Base-by-base conservation (phyloP, 30 jellyfish, hydroid and myxozoan genomes). In the Sanderia malayensis region DNA sequence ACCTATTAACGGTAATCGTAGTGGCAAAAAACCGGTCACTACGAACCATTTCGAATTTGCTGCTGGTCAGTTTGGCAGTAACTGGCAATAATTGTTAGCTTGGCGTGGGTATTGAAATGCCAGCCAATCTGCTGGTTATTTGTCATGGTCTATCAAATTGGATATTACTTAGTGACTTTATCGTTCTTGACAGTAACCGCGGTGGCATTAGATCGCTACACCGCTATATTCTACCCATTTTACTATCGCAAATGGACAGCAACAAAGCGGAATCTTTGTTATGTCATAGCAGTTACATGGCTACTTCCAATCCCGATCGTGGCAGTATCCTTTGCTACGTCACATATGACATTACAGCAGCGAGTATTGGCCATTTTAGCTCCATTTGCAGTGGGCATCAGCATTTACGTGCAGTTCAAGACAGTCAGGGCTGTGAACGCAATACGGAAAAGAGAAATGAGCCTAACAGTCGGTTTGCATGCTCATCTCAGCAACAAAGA, bases 101-200 rank as follows among this genome's bases (percentile, higher is more conserved):
- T 55, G 1, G 20, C 34, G 2, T 19, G 44, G 44, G 72, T 71
- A 13, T 31, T 71, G 22, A 30, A 52, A 23, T 71, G 83, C 83
- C 25, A 26, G 10, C 52, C 72, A 19, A 66, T 47, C 15, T 71
- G 83, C 62, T 26, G 83, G 61, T 37, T 71, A 9, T 52, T 47
- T 55, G 61, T 34, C 10, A 31, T 21, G 44, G 44, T 44, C 3
- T 71, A 9, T 37, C 72, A 71, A 8, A 7, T 37, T 6, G 83
- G 83, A 1, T 71, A 71, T 34, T 71, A 71, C 31, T 66, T 71
- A n/a, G 83, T 72, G 46, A 71, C 46, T 30, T 71, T 71, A 3
- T 71, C 83, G 22, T 71, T 71, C 27, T 44, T 71, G 66, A 71
- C 61, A 3, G 27, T 71, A 23, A 52, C 83, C 2, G 45, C 7